Evolutionary conservation across 1,140 invertebrate genomes (phyloP).

Genomic region (Dysdera silvatica): DNA sequence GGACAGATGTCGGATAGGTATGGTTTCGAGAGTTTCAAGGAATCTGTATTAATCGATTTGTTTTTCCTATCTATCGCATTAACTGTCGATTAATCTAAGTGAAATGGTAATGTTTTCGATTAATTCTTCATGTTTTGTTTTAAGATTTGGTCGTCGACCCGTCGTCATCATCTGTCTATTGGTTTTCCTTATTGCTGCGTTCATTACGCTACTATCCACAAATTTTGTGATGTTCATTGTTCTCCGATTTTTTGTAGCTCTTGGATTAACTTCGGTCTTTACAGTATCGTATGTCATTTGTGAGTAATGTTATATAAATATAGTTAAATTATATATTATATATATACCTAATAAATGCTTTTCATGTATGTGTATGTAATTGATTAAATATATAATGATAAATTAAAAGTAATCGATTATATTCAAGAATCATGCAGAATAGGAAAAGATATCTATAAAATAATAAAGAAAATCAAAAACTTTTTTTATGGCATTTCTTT

Average conservation of each 20-base stretch:
- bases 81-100: neutral
- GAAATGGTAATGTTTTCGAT: neutral
- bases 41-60: neutral
- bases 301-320: neutral
- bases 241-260: conserved; percentile 57
- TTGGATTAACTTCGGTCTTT: conserved; percentile 21
- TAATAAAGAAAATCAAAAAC: too few species aligned
- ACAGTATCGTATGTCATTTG: conserved; percentile 20
- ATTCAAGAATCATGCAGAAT: too few species aligned
- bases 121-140: neutral
- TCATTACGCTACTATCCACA: conserved; percentile 56
- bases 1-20: conserved; percentile 66
- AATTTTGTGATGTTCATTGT: conserved; percentile 60
- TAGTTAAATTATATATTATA: neutral
- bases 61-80: neutral
- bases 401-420: too few species aligned
- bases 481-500: too few species aligned
- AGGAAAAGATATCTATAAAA: too few species aligned
- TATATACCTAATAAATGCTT: too few species aligned
- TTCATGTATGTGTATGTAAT: too few species aligned
- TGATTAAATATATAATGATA: too few species aligned
- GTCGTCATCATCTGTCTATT: conserved; percentile 74
- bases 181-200: conserved; percentile 58
- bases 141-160: conserved; percentile 62
- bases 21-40: too few species aligned